A percentile compares a stretch with the other conserved stretches of the same genome.
Conservation (phyloP, 2,797 vertebrate genomes). For the Enteromius afrohamiltoni region DNA sequence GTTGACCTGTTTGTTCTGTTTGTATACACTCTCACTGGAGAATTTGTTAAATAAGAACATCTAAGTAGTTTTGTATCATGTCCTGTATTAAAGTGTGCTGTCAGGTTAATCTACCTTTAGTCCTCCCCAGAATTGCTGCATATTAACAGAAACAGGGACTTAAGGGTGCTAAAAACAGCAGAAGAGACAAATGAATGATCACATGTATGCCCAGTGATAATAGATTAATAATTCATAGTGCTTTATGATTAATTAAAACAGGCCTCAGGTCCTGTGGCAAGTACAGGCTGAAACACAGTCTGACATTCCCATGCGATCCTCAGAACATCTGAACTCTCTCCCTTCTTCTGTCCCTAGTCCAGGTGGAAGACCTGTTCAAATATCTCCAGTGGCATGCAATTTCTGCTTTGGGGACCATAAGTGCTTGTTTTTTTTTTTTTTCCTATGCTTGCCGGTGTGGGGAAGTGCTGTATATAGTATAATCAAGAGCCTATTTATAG, state of each 20-base stretch:
- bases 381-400: conserved; percentile 50
- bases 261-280: conserved; percentile 79
- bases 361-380: conserved; percentile 56
- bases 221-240: conserved; percentile 82
- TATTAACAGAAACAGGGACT: conserved; percentile 70
- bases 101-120: conserved; percentile 59
- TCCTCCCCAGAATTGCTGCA: conserved; percentile 64
- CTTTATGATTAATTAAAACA: conserved; percentile 84
- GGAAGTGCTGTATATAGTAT: conserved; percentile 24
- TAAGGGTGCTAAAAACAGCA: conserved; percentile 68
- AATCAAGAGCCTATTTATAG: conserved; percentile 47
- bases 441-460: conserved; percentile 20
- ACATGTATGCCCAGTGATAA: conserved; percentile 77
- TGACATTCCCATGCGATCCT: conserved; percentile 76
- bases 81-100: conserved; percentile 54
- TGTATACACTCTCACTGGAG: conserved; percentile 27
- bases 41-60: conserved; percentile 28
- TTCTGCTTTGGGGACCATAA: conserved; percentile 55
- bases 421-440: conserved; percentile 30
- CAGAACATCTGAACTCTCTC: conserved; percentile 64
- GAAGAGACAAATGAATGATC: conserved; percentile 66
- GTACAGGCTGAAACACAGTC: conserved; percentile 75
- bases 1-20: conserved; percentile 41
- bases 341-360: conserved; percentile 50
- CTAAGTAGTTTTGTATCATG: conserved; percentile 17